A percentile compares a stretch with the other conserved stretches of the same genome.
These are phyloP conservation scores for Zonotrichia leucophrys DNA, from an alignment of 2,113 vertebrate genomes.

Conservation along the genomic window DNA sequence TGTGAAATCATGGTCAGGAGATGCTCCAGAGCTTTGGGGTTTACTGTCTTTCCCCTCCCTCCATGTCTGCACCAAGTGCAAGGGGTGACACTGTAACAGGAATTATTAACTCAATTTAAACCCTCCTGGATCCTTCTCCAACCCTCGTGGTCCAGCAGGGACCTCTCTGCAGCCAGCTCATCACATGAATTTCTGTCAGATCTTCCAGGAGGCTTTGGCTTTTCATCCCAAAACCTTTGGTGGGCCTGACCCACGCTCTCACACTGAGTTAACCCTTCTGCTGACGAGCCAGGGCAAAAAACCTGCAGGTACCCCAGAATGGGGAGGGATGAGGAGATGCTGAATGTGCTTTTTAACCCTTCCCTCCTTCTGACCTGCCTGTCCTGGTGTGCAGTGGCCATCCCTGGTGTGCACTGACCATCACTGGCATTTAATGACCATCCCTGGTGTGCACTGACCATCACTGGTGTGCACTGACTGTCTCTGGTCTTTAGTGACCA, in stretches of 20 bases:
- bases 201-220: background rate
- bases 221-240: background rate
- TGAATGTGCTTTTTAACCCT: background rate
- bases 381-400: accelerated
- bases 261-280: background rate
- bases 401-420: accelerated
- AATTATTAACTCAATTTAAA: background rate
- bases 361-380: background rate
- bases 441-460: accelerated
- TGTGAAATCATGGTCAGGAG: background rate
- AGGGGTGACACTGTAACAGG: background rate
- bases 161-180: background rate
- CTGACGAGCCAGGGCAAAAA: background rate
- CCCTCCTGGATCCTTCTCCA: background rate
- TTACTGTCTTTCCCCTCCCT: background rate
- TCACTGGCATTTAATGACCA: background rate
- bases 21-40: background rate
- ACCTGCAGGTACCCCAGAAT: background rate
- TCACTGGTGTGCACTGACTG: accelerated
- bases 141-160: accelerated
- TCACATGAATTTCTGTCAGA: background rate
- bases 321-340: background rate
- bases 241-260: background rate
- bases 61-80: background rate
- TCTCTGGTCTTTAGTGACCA: accelerated